A percentile compares a stretch with the other conserved stretches of the same genome.
Evolutionary conservation across 2,888 invertebrate species (phyloP).

Genomic region (Leptopilina drosophilae): DNA sequence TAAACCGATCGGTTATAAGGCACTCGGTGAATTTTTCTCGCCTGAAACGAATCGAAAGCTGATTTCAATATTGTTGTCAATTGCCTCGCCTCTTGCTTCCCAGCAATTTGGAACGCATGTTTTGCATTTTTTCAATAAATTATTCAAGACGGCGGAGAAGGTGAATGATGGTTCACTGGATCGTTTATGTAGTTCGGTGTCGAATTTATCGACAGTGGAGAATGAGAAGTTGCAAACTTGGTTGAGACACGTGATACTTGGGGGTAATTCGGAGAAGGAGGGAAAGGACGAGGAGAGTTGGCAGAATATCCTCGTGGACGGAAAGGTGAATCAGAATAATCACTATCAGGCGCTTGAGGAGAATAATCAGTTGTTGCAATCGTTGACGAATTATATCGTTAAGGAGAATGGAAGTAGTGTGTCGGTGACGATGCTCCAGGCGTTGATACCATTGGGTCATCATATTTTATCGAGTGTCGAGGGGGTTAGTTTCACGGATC

Average conservation of each 20-base stretch:
- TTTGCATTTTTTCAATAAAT: conserved; percentile 87
- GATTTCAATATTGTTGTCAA: conserved; percentile 88
- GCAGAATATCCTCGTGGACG: conserved; percentile 64
- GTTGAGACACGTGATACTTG: conserved; percentile 83
- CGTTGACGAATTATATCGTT: conserved; percentile 85
- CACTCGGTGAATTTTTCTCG: conserved; percentile 89
- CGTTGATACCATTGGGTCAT: conserved; percentile 86
- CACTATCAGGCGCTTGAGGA: conserved; percentile 80
- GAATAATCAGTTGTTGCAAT: conserved; percentile 84
- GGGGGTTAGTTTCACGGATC: conserved; percentile 86
- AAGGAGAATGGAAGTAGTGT: conserved; percentile 83
- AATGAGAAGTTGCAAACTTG: conserved; percentile 81
- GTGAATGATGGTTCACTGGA: conserved; percentile 81
- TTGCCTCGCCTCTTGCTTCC: conserved; percentile 85
- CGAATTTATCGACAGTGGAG: conserved; percentile 83
- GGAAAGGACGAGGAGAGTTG: conserved; percentile 60
- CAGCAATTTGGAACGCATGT: conserved; percentile 87
- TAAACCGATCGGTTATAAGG: conserved; percentile 87
- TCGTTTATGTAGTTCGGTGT: conserved; percentile 83
- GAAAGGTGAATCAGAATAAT: conserved; percentile 59
- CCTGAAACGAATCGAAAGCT: conserved; percentile 81
- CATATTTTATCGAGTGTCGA: conserved; percentile 82
- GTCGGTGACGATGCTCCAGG: conserved; percentile 83
- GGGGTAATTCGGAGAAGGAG: conserved; percentile 69
- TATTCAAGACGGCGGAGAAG: conserved; percentile 80